Conservation (phyloP, 2,888 invertebrate genomes). For the Mystacides longicornis region DNA sequence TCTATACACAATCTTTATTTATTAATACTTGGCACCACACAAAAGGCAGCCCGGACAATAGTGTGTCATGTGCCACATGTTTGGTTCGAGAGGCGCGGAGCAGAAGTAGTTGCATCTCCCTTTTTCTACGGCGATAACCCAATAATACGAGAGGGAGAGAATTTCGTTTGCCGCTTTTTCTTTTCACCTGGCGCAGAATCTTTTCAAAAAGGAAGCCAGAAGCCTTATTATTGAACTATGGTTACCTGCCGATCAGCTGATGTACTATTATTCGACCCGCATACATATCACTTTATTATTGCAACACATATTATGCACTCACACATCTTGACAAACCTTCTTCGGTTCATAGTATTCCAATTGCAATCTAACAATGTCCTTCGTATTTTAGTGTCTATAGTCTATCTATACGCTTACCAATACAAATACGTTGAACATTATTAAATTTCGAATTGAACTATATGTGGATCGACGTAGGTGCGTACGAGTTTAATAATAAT, state of each 20-base stretch:
- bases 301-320: too few relatives aligned
- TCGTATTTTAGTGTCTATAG: too few relatives aligned
- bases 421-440: too few relatives aligned
- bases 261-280: background rate
- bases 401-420: too few relatives aligned
- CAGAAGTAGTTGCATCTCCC: background rate
- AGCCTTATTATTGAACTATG: background rate
- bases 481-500: too few relatives aligned
- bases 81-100: background rate
- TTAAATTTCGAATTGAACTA: too few relatives aligned
- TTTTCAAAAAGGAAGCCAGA: background rate
- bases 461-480: too few relatives aligned
- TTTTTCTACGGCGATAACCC: background rate
- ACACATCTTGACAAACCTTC: too few relatives aligned
- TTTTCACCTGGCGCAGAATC: background rate
- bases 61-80: conserved; percentile 3
- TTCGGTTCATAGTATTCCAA: too few relatives aligned
- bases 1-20: too few relatives aligned
- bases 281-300: background rate
- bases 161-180: background rate
- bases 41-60: background rate
- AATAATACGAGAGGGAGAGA: background rate
- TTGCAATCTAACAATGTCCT: too few relatives aligned
- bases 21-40: background rate
- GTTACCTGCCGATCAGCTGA: conserved; percentile 5